Evolutionary conservation across 2,797 vertebrate species (phyloP), one percentile per base, ranked within the genome.

Genomic region (Phoeniculus purpureus): DNA sequence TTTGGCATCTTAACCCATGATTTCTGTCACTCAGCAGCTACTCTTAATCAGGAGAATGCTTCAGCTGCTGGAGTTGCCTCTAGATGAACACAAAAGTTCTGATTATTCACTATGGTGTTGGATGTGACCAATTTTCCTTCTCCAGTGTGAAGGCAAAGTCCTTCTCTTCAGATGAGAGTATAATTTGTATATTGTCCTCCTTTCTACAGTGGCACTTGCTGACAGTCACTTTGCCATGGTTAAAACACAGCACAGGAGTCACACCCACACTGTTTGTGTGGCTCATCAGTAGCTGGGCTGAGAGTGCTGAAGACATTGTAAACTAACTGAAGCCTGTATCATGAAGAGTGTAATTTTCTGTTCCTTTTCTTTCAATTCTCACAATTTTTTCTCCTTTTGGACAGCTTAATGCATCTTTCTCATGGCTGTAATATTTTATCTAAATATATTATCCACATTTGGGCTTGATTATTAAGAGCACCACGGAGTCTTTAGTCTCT

Each of bases 21-120:
- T 40, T 93, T 81, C 67, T 65, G 51, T 91, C 89, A 87, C 87
- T 84, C 83, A 66, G 29, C 82, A 82, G 43, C 81, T 88, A 52
- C 47, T 79, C 74, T 68, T 76, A 87, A 71, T 3, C 6, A 5
- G 32, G 54, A 84, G 54, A 87, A 81, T 12, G 21, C 15, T 76
- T 84, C 70, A 79, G 61, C 47, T 3, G 3, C 29, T 1, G 1
- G 32, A 80, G 19, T 81, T 4, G 3, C 23, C 34, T 73, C 47
- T 51, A 34, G 29, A 19, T 15, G 73, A 85, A 17, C 15, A 19
- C 48, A 23, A 10, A 9, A 82, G 50, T 19, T 48, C 61, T 75
- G 70, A 48, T 61, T 80, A 71, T 67, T 80, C 70, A n/a, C 3
- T 2, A 1, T 15, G 26, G 17, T 21, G 10, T 68, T 62, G 65